Evolutionary conservation across 2,113 vertebrate genomes (phyloP).

Genomic region (Neogale vison): DNA sequence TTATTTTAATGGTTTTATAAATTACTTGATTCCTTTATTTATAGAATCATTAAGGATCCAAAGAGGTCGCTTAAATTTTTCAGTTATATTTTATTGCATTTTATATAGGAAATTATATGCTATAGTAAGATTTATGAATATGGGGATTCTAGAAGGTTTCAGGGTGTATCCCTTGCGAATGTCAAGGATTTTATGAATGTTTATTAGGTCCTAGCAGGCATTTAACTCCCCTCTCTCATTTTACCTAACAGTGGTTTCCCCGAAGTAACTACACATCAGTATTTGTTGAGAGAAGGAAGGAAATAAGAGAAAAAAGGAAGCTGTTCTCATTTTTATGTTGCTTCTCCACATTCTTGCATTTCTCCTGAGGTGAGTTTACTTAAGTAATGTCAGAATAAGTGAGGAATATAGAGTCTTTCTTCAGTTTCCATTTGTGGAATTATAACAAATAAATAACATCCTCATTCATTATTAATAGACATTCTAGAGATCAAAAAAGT

Average conservation of each 20-base stretch:
- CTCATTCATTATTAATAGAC: conserved; percentile 73
- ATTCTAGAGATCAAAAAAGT: conserved; percentile 75
- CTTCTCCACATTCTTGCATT: background rate
- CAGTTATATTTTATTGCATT: conserved; percentile 58
- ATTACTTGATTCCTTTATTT: conserved; percentile 51
- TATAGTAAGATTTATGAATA: conserved; percentile 47
- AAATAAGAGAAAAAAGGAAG: background rate
- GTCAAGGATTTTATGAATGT: conserved; percentile 54
- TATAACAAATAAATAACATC: conserved; percentile 70
- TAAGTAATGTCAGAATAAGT: conserved; percentile 37
- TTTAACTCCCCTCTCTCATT: background rate
- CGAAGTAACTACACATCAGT: background rate
- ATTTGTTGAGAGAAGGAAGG: background rate
- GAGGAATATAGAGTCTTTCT: background rate
- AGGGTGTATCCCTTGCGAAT: background rate
- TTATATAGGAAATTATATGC: conserved; percentile 51
- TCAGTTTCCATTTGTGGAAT: conserved; percentile 59
- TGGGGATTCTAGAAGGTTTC: conserved; percentile 25
- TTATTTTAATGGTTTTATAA: conserved; percentile 59
- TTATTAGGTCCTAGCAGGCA: conserved; percentile 3
- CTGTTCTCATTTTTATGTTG: background rate
- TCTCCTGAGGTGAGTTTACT: conserved; percentile 40
- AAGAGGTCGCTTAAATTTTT: conserved; percentile 58
- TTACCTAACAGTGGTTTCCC: background rate
- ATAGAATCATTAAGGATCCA: conserved; percentile 58